These are phyloP conservation scores for Acanthurus leucopareius DNA, from an alignment of 2,797 vertebrate genomes.

Conservation along the genomic window DNA sequence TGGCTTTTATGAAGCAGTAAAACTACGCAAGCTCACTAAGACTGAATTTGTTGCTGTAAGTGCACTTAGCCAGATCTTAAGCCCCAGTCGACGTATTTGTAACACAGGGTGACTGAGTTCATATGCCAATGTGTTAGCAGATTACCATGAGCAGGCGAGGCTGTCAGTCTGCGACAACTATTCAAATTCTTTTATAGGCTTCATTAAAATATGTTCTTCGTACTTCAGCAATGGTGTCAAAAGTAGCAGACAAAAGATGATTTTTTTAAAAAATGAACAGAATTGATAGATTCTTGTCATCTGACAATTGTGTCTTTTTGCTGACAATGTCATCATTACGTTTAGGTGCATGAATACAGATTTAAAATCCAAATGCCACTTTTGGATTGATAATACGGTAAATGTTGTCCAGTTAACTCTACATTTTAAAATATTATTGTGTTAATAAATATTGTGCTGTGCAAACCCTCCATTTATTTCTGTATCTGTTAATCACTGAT, in stretches of 20 bases:
- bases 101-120: slow-evolving; percentile 71
- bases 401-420: too few species aligned
- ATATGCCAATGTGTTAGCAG: slow-evolving; percentile 58
- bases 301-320: neutral
- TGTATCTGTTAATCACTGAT: too few species aligned
- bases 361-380: neutral
- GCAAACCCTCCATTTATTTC: too few species aligned
- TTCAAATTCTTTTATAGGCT: slow-evolving; percentile 18
- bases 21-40: slow-evolving; percentile 21
- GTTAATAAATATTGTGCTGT: too few species aligned
- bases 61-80: slow-evolving; percentile 49
- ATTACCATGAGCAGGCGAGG: slow-evolving; percentile 50
- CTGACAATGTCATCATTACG: neutral
- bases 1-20: neutral
- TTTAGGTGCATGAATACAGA: neutral
- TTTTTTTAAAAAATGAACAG: too few species aligned
- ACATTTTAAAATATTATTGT: too few species aligned
- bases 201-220: neutral
- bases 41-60: slow-evolving; percentile 38
- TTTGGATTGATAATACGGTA: neutral
- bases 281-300: too few species aligned
- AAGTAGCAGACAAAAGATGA: slow-evolving; percentile 4
- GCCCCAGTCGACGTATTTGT: slow-evolving; percentile 47
- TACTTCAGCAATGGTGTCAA: neutral
- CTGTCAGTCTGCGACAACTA: slow-evolving; percentile 38